These are phyloP conservation scores for Fregetta grallaria DNA, from an alignment of 2,113 vertebrate genomes.

Conservation along the genomic window DNA sequence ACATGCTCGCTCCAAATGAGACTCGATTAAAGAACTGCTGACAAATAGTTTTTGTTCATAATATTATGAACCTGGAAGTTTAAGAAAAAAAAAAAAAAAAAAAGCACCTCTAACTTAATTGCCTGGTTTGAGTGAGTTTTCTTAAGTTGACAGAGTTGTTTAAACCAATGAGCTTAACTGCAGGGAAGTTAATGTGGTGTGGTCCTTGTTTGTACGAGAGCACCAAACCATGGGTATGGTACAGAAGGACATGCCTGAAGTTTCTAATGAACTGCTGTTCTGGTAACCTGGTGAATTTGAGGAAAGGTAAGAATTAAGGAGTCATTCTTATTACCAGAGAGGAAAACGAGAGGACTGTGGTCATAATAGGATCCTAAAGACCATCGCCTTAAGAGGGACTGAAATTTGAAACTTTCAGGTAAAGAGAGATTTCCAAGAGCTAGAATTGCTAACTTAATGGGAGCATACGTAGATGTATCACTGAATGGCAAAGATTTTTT, in stretches of 20 bases:
- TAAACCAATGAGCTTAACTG: neutral
- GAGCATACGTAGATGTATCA: rapidly evolving
- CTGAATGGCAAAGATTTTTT: neutral
- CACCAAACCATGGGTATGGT: rapidly evolving
- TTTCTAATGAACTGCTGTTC: neutral
- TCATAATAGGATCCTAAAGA: neutral
- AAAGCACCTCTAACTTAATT: rapidly evolving
- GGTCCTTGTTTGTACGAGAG: neutral
- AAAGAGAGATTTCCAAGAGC: neutral
- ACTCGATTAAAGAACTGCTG: neutral
- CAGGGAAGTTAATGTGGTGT: rapidly evolving
- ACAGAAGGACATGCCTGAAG: neutral
- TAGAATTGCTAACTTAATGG: neutral
- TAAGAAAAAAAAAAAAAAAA: neutral
- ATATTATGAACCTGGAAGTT: rapidly evolving
- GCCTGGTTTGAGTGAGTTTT: neutral
- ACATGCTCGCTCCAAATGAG: rapidly evolving
- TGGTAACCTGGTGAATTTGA: rapidly evolving
- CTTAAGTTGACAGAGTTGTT: neutral
- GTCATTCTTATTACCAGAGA: rapidly evolving
- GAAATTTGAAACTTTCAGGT: neutral
- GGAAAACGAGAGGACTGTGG: neutral
- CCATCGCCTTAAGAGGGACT: neutral
- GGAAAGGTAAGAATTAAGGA: neutral
- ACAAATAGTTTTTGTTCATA: rapidly evolving